Evolutionary conservation across 2,888 invertebrate genomes (phyloP).

Genomic region (Empis livida): DNA sequence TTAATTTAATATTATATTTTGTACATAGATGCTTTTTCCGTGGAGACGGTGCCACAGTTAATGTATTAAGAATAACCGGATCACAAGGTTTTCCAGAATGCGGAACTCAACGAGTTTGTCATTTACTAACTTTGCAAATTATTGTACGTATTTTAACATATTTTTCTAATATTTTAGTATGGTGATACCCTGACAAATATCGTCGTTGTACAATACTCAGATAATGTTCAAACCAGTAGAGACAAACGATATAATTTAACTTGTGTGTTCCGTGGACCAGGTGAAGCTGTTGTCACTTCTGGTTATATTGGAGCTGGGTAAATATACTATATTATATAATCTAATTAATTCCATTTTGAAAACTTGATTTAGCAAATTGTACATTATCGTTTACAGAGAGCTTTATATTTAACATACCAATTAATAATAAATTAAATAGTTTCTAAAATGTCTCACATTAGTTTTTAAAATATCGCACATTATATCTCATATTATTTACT

Average conservation of each 20-base stretch:
- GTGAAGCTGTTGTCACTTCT: constrained; percentile 85
- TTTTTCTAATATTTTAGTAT: constrained; percentile 43
- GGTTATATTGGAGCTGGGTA: constrained; percentile 88
- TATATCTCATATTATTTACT: no score
- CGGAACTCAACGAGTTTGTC: constrained; percentile 65
- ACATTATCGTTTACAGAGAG: no score
- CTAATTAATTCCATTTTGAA: no score
- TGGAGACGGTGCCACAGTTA: constrained; percentile 74
- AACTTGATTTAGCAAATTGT: no score
- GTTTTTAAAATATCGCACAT: no score
- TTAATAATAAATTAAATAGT: no score
- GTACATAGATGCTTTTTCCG: constrained; percentile 65
- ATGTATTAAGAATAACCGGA: constrained; percentile 73
- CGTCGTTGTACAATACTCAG: constrained; percentile 86
- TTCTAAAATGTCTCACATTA: no score
- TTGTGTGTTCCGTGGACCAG: constrained; percentile 83
- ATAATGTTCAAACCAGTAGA: constrained; percentile 79
- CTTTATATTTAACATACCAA: no score
- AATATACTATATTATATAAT: constrained; percentile 27
- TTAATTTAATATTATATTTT: not conserved
- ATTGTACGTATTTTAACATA: not conserved
- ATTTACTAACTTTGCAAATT: not conserved
- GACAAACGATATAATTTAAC: constrained; percentile 87
- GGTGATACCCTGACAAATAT: constrained; percentile 91
- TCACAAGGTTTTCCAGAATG: constrained; percentile 90